A percentile compares a stretch with the other conserved stretches of the same genome.
phyloP scores from a whole-genome alignment of 2,888 invertebrate species.

The Megalurothrips usitatus region DNA sequence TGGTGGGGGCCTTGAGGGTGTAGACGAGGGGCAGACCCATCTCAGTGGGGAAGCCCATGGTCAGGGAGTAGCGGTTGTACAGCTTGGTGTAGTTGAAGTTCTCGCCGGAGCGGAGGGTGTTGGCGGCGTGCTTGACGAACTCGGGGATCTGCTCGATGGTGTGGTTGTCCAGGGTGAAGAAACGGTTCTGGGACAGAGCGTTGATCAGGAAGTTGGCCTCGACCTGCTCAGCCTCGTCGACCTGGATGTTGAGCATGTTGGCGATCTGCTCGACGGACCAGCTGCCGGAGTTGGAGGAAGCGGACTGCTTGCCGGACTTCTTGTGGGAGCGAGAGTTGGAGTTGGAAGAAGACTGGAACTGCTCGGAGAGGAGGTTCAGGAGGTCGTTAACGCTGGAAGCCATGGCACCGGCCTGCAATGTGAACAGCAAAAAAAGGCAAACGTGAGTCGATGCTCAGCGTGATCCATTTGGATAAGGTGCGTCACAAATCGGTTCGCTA shows the following conservation, averaged over 20 bases:
- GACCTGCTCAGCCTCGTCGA: slow-evolving; percentile 51
- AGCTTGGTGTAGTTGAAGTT: slow-evolving; percentile 58
- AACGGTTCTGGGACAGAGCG: slow-evolving; percentile 48
- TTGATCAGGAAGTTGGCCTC: slow-evolving; percentile 54
- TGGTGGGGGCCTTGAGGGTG: slow-evolving; percentile 56
- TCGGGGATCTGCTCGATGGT: slow-evolving; percentile 50
- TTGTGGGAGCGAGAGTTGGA: slow-evolving; percentile 23
- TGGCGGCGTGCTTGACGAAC: slow-evolving; percentile 46
- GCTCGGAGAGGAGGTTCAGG: slow-evolving; percentile 34
- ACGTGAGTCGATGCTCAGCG: not conserved
- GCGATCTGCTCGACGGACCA: slow-evolving; percentile 55
- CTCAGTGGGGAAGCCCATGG: slow-evolving; percentile 61
- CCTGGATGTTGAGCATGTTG: slow-evolving; percentile 54
- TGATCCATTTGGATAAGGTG: not conserved
- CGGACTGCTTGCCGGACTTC: slow-evolving; percentile 15
- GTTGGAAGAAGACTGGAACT: slow-evolving; percentile 34
- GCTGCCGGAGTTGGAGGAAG: slow-evolving; percentile 33
- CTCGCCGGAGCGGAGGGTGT: slow-evolving; percentile 49
- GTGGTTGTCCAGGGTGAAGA: slow-evolving; percentile 52
- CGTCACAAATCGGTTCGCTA: not conserved
- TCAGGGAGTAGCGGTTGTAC: slow-evolving; percentile 54
- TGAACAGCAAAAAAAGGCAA: slow-evolving; percentile 27
- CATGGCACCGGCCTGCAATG: slow-evolving; percentile 42
- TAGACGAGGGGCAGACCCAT: slow-evolving; percentile 64
- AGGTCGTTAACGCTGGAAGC: slow-evolving; percentile 50